phyloP scores from a whole-genome alignment of 2,797 vertebrate species.

The Pogonophryne albipinna region DNA sequence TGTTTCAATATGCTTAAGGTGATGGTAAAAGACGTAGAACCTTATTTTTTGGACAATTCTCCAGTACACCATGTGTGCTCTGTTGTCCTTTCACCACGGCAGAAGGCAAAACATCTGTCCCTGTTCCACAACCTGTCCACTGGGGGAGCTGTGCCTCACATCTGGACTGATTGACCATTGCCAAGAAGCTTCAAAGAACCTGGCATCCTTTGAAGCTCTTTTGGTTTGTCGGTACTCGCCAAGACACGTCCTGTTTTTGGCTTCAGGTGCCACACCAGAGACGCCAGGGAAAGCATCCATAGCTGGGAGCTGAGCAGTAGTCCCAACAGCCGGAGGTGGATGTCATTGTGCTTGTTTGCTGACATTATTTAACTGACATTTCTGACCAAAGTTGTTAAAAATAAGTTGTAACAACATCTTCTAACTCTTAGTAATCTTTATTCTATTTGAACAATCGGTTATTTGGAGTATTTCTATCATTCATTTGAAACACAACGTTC shows the following conservation, averaged over 20 bases:
- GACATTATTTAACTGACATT: slow-evolving; percentile 17
- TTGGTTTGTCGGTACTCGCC: slow-evolving; percentile 55
- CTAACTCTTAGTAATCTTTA: neutral
- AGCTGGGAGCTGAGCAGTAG: slow-evolving; percentile 44
- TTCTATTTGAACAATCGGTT: neutral
- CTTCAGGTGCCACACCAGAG: slow-evolving; percentile 28
- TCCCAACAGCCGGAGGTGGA: slow-evolving; percentile 23
- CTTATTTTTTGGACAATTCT: too few species aligned
- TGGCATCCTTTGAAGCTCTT: slow-evolving; percentile 63
- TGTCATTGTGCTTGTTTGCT: slow-evolving; percentile 18
- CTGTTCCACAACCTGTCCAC: slow-evolving; percentile 31
- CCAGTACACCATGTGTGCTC: neutral
- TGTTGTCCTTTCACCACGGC: neutral
- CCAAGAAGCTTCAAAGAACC: slow-evolving; percentile 78
- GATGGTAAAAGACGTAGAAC: too few species aligned
- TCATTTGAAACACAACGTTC: neutral
- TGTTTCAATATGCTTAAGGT: too few species aligned
- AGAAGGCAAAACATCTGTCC: slow-evolving; percentile 48
- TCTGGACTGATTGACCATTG: slow-evolving; percentile 58
- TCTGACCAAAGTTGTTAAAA: slow-evolving; percentile 1
- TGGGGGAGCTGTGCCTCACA: slow-evolving; percentile 50
- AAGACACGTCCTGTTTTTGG: slow-evolving; percentile 68
- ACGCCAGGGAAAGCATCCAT: slow-evolving; percentile 60
- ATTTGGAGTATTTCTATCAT: neutral
- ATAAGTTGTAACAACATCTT: neutral